These are phyloP conservation scores for Habroteleia sp. DNA, from an alignment of 2,888 invertebrate genomes.

Conservation along the genomic window DNA sequence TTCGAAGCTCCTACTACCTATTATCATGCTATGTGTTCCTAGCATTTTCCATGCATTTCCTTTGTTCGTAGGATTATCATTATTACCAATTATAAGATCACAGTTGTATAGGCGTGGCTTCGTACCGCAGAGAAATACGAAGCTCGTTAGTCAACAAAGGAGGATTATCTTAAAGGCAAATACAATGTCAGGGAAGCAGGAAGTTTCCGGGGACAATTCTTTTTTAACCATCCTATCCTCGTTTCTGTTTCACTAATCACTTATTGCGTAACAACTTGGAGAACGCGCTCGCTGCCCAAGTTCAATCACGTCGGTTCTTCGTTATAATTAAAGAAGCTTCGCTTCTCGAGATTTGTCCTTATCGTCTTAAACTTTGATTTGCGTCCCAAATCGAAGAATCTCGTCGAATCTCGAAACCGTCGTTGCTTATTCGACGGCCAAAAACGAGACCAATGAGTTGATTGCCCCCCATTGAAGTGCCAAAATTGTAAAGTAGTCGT, in stretches of 20 bases:
- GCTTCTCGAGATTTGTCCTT: not conserved
- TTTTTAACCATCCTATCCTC: slow-evolving; percentile 14
- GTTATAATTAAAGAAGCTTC: slow-evolving; percentile 18
- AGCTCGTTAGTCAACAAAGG: slow-evolving; percentile 68
- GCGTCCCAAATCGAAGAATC: not conserved
- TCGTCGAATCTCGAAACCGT: not conserved
- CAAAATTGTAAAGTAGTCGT: slow-evolving; percentile 3
- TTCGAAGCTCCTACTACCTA: slow-evolving; percentile 69
- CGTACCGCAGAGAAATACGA: slow-evolving; percentile 58
- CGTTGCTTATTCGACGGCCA: not conserved
- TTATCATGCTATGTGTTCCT: slow-evolving; percentile 75
- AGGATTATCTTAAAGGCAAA: slow-evolving; percentile 71
- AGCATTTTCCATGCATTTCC: slow-evolving; percentile 77
- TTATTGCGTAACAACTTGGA: slow-evolving; percentile 34
- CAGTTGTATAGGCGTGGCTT: slow-evolving; percentile 57
- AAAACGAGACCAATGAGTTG: not conserved
- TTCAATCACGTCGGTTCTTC: not conserved
- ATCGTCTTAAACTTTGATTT: not conserved
- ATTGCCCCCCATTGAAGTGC: not conserved
- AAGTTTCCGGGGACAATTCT: slow-evolving; percentile 58
- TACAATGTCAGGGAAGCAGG: slow-evolving; percentile 71
- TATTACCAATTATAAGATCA: slow-evolving; percentile 71
- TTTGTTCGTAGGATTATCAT: slow-evolving; percentile 79
- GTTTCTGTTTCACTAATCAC: slow-evolving; percentile 47
- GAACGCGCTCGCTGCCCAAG: slow-evolving; percentile 6